These are phyloP conservation scores for Pelosia muscerda DNA, from an alignment of 2,888 invertebrate genomes.

Conservation along the genomic window DNA sequence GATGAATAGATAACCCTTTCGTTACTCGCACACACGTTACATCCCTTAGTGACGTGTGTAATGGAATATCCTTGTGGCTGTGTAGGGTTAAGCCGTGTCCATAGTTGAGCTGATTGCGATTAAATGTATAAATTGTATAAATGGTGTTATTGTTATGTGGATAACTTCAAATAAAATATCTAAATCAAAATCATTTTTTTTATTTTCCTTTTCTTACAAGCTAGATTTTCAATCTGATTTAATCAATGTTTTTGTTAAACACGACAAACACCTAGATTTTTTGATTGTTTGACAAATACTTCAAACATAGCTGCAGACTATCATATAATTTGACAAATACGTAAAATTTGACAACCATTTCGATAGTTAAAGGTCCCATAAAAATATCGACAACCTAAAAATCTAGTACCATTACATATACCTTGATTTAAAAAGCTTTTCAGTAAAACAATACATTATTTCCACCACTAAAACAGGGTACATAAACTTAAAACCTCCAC, in stretches of 20 bases:
- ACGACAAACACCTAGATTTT: too few species aligned
- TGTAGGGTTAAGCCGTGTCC: constrained; percentile 23
- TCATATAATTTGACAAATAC: too few species aligned
- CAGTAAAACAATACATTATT: neutral
- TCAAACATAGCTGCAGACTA: too few species aligned
- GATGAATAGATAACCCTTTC: constrained; percentile 45
- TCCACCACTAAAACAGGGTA: neutral
- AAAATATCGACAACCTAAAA: too few species aligned
- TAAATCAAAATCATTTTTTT: too few species aligned
- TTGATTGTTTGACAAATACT: too few species aligned
- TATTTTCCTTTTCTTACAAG: too few species aligned
- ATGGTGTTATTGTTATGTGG: neutral
- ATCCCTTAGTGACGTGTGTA: constrained; percentile 55
- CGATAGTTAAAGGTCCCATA: too few species aligned
- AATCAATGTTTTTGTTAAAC: too few species aligned
- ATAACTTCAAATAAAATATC: too few species aligned
- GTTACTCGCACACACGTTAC: constrained; percentile 22
- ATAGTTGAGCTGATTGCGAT: constrained; percentile 2
- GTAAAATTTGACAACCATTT: too few species aligned
- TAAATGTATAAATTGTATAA: neutral
- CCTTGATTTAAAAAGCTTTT: neutral
- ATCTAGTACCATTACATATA: neutral
- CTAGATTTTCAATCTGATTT: too few species aligned
- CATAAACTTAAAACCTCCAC: neutral
- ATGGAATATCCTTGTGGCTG: constrained; percentile 46